Evolutionary conservation across 2,888 invertebrate genomes (phyloP), one percentile per base, ranked within the genome.

Genomic region (Panopea generosa): DNA sequence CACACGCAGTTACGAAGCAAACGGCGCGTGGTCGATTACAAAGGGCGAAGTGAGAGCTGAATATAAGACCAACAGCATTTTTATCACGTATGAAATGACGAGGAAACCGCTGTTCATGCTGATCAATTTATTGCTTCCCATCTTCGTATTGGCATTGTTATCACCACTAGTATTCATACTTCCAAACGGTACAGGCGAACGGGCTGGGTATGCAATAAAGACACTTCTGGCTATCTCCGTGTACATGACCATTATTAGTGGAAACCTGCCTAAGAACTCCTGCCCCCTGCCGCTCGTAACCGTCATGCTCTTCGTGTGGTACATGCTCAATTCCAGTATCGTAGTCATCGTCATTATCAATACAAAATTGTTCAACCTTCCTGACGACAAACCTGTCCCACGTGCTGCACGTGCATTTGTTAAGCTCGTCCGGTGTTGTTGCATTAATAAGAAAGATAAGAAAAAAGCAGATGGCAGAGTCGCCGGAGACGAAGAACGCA

Each of bases 211-310:
- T 43, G 40, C 69, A 6, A 62, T 69, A 11, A 69, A 61, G 2
- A 61, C 26, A 24, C 26, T 69, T 14, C 47, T 69, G 24, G 69
- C 69, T 6, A 55, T 69, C 14, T 69, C 69, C 9, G 69, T 69
- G 0, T 69, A 69, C 22, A 68, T 68, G 68, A 68, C 68, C 18
- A 68, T 68, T 4, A 50, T 68, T 20, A 43, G 60, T 27, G 68
- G 53, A 16, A 59, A 60, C 27, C 27, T 68, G 9, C 68, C 68
- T 1, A 38, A 59, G 38, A 68, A 68, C 50, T 68, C 59, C 1
- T 50, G 60, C 40, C 68, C 68, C 22, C 59, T 68, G 59, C 68
- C 68, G 2, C 40, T 68, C 27, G 52, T 68, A 11, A 50, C 68
- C 1, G 40, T 68, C 16, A 52, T 68, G 50, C 43, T 68, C 6